A percentile compares a stretch with the other conserved stretches of the same genome.
These are phyloP conservation scores for Stenichneumon culpator DNA, from an alignment of 2,888 invertebrate species.

Conservation along the genomic window DNA sequence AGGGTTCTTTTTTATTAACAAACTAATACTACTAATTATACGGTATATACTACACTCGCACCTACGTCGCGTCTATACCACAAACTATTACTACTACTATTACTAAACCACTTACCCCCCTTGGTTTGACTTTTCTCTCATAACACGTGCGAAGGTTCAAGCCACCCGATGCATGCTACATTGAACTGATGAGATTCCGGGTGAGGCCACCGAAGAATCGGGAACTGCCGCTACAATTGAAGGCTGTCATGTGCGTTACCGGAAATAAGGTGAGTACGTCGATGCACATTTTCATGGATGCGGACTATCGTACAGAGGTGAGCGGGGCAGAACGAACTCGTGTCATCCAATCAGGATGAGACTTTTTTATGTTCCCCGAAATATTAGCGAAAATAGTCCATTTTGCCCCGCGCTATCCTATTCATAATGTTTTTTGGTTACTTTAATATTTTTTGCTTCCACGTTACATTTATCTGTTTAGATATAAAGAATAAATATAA, in stretches of 20 bases:
- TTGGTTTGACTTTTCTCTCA: conserved; percentile 58
- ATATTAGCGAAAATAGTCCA: not conserved
- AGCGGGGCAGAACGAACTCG: not conserved
- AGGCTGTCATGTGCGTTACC: conserved; percentile 94
- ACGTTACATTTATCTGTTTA: too few species aligned
- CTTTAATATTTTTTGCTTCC: too few species aligned
- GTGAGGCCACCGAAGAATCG: conserved; percentile 97
- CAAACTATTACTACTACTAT: conserved; percentile 10
- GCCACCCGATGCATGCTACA: conserved; percentile 99
- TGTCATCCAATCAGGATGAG: not conserved
- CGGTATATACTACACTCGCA: conserved; percentile 12
- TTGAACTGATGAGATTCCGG: conserved; percentile 98
- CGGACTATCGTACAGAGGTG: not conserved
- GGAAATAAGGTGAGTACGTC: conserved; percentile 90
- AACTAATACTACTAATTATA: conserved; percentile 20
- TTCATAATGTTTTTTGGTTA: not conserved
- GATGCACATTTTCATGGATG: conserved; percentile 4
- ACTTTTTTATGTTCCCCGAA: too few species aligned
- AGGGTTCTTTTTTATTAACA: conserved; percentile 8
- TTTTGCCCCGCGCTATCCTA: not conserved
- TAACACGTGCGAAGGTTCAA: conserved; percentile 89
- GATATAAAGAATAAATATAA: too few species aligned
- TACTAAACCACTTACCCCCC: conserved; percentile 46
- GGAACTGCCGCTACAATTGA: conserved; percentile 98
- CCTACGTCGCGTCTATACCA: conserved; percentile 19